A percentile compares a stretch with the other conserved stretches of the same genome.
phyloP scores from a whole-genome alignment of 2,888 invertebrate species.

The Aporophyla nigra region DNA sequence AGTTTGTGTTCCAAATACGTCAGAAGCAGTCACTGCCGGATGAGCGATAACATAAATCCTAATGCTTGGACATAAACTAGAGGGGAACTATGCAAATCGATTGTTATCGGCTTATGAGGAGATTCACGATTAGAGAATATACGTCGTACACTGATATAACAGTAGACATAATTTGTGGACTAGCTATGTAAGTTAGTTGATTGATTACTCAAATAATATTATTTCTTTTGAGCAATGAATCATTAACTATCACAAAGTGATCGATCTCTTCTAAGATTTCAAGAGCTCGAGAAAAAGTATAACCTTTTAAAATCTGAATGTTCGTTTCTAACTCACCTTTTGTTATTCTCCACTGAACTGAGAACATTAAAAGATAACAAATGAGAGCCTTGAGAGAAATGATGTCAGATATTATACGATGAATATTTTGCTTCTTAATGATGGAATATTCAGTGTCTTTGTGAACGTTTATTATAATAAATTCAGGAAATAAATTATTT shows the following conservation, averaged over 20 bases:
- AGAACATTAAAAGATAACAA: conserved; percentile 40
- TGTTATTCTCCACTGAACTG: conserved; percentile 15
- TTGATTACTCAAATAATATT: not conserved
- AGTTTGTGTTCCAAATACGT: conserved; percentile 50
- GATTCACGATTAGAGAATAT: not conserved
- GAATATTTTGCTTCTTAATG: conserved; percentile 4
- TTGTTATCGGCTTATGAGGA: not conserved
- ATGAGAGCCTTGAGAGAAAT: conserved; percentile 8
- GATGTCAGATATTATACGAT: not conserved
- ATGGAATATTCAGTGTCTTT: conserved; percentile 4
- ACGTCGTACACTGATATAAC: not conserved
- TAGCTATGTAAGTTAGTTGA: not conserved
- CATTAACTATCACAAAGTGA: not conserved
- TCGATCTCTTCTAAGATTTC: not conserved
- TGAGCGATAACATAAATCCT: conserved; percentile 4
- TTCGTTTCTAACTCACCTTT: conserved; percentile 10
- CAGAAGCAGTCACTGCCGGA: conserved; percentile 23
- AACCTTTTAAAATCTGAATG: not conserved
- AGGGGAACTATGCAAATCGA: conserved; percentile 6
- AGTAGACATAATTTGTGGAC: not conserved
- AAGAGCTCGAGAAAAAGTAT: not conserved
- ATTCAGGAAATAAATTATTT: not conserved
- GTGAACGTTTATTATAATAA: not conserved
- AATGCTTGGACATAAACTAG: conserved; percentile 10
- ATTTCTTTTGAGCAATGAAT: not conserved